Conservation (phyloP, 23 tunicate species). For the Aplidium turbinatum region DNA sequence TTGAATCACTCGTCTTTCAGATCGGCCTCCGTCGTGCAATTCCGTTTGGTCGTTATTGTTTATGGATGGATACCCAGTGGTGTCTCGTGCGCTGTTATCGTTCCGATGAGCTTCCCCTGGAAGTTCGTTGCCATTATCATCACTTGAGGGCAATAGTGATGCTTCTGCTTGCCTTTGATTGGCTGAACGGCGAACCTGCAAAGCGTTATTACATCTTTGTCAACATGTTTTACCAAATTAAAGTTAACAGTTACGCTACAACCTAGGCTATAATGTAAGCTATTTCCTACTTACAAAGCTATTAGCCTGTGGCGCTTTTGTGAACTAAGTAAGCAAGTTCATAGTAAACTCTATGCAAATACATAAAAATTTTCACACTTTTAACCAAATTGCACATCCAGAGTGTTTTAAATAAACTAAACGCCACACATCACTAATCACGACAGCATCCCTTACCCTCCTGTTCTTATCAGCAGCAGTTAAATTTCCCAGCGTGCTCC, state of each 20-base stretch:
- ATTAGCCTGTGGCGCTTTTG: too few relatives aligned
- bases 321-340: too few relatives aligned
- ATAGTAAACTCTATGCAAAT: too few relatives aligned
- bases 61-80: neutral
- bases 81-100: neutral
- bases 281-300: too few relatives aligned
- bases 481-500: constrained; percentile 29
- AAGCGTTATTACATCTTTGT: too few relatives aligned
- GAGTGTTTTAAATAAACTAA: too few relatives aligned
- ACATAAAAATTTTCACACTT: too few relatives aligned
- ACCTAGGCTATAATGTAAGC: too few relatives aligned
- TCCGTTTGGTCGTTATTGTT: constrained; percentile 61
- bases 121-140: constrained; percentile 8
- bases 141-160: constrained; percentile 9
- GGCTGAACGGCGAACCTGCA: constrained; percentile 22
- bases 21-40: constrained; percentile 49
- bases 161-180: neutral
- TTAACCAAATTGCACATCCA: too few relatives aligned
- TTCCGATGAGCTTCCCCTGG: constrained; percentile 19
- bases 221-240: too few relatives aligned
- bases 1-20: constrained; percentile 35
- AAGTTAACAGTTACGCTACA: too few relatives aligned
- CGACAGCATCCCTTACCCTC: constrained; percentile 21
- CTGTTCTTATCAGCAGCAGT: constrained; percentile 10
- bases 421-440: too few relatives aligned